Percentiles rank a stretch among this genome's conserved stretches.
These are phyloP conservation scores for Listronotus oregonensis DNA, from an alignment of 1,140 invertebrate genomes.

Conservation along the genomic window DNA sequence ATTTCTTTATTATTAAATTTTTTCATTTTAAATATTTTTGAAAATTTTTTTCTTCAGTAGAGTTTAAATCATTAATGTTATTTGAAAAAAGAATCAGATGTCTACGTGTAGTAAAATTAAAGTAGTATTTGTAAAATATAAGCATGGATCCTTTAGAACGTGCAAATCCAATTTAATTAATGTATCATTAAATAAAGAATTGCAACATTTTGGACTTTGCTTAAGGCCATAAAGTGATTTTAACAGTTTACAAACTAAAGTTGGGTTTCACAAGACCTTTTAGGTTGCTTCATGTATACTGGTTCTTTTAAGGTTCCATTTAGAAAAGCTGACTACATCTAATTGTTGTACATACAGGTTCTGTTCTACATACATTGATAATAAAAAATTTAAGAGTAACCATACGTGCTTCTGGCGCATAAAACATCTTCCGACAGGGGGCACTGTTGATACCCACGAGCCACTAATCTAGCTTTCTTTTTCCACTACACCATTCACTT, in stretches of 20 bases:
- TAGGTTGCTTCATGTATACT: slow-evolving; percentile 27
- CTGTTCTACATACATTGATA: slow-evolving; percentile 7
- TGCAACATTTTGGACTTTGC: slow-evolving; percentile 29
- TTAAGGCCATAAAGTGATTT: slow-evolving; percentile 48
- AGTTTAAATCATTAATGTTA: no score
- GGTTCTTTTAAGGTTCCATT: no score
- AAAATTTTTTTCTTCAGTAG: no score
- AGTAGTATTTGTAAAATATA: no score
- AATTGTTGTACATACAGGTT: no score
- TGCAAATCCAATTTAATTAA: slow-evolving; percentile 27
- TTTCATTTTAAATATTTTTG: no score
- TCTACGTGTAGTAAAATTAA: no score
- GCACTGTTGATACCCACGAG: slow-evolving; percentile 42
- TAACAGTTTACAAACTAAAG: slow-evolving; percentile 19
- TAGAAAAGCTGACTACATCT: no score
- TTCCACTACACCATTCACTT: background rate
- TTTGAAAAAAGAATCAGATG: no score
- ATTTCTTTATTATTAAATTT: no score
- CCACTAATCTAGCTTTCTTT: background rate
- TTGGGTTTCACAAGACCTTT: background rate
- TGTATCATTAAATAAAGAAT: slow-evolving; percentile 40
- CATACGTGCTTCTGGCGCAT: slow-evolving; percentile 16
- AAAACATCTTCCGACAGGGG: slow-evolving; percentile 6
- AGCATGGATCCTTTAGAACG: background rate
- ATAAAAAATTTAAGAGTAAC: slow-evolving; percentile 15